Base-by-base conservation (phyloP, 1,140 invertebrate genomes). In the Drosophila rufa region DNA sequence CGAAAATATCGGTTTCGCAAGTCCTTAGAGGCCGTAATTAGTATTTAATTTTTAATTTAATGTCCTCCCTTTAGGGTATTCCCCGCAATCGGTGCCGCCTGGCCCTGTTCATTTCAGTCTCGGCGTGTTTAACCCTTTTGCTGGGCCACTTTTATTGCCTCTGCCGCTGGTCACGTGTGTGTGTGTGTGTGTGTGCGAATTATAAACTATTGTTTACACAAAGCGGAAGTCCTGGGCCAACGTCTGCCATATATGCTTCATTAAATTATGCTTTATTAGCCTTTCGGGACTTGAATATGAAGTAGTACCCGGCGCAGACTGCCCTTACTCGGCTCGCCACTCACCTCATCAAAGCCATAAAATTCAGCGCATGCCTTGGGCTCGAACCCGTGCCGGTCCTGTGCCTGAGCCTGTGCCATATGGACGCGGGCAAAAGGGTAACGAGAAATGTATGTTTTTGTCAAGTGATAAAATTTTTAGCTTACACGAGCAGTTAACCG, bases 201-300 rank as follows among this genome's bases (percentile, higher is more conserved):
- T 89, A 84, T 85, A 89, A 89, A 89, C 85, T 89, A 89, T 89
- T 89, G 85, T 89, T 89, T 90, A 89, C 81, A 90, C 70, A 90
- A 89, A 90, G 82, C 85, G 85, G 85, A 90, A 89, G 84, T 89
- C 67, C 85, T 85, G 67, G 78, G 69, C 85, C 80, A 83, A 80
- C 78, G 83, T 77, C 83, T 87, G 83, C 79, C 69, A 62, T 69
- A 66, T 76, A 89, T 90, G 85, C 85, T 89, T 89, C 85, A 89
- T 89, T 89, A 89, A 89, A 89, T 89, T 89, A 90, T 89, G 85
- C 85, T 89, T 89, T 90, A 89, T 89, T 89, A 89, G 85, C 85
- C 85, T 69, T 81, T 85, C 85, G 85, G 85, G 85, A 89, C 81
- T 89, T 89, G 84, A 89, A 89, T 89, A 89, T 89, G 84, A 89